A percentile compares a stretch with the other conserved stretches of the same genome.
Evolutionary conservation across 1,140 invertebrate genomes (phyloP).

Genomic region (Arctopsyche grandis): DNA sequence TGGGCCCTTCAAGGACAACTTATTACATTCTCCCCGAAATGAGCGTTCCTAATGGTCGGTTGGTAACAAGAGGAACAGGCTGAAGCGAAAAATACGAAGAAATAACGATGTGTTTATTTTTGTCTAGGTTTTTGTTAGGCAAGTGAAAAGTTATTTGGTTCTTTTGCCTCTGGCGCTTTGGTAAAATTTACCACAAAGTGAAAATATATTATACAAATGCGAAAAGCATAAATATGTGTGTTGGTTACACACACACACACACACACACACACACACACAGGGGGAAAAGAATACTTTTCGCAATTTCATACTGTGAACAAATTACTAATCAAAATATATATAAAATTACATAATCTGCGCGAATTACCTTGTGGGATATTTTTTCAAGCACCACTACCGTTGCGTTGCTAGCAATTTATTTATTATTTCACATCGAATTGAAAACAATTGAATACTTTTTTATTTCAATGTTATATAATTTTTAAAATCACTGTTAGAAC

Average conservation of each 20-base stretch:
- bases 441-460: too few relatives aligned
- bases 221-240: not conserved
- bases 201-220: not conserved
- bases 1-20: slow-evolving; percentile 2
- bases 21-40: not conserved
- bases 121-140: not conserved
- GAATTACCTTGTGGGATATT: too few relatives aligned
- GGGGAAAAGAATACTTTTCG: too few relatives aligned
- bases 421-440: too few relatives aligned
- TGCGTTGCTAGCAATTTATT: too few relatives aligned
- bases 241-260: not conserved
- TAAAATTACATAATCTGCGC: too few relatives aligned
- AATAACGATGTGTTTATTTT: slow-evolving; percentile 27
- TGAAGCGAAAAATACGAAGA: not conserved
- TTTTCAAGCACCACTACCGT: too few relatives aligned
- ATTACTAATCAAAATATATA: too few relatives aligned
- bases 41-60: slow-evolving; percentile 3
- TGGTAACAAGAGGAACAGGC: not conserved
- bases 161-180: slow-evolving; percentile 21
- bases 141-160: slow-evolving; percentile 16
- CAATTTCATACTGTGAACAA: too few relatives aligned
- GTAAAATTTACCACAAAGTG: not conserved
- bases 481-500: too few relatives aligned
- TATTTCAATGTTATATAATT: too few relatives aligned
- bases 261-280: not conserved